A percentile compares a stretch with the other conserved stretches of the same genome.
These are phyloP conservation scores for Drosophila gaucha DNA, from an alignment of 2,888 invertebrate species.

Conservation along the genomic window DNA sequence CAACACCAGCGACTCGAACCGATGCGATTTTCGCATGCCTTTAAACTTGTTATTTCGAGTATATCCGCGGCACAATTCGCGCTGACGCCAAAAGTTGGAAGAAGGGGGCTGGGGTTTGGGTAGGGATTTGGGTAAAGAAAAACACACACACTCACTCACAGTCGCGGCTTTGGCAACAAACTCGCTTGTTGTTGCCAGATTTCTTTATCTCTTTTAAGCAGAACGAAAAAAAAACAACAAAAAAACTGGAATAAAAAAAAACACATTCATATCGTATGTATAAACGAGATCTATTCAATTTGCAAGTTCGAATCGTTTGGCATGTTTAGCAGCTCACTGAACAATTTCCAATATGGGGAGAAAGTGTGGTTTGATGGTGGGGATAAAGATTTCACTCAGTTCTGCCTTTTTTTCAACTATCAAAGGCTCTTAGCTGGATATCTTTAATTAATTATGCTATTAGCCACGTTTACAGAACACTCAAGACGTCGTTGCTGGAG, in stretches of 20 bases:
- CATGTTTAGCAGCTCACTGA: constrained; percentile 71
- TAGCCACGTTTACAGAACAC: constrained; percentile 45
- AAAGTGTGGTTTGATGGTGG: background rate
- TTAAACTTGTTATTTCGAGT: constrained; percentile 80
- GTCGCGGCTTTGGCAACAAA: constrained; percentile 70
- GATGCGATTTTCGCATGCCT: constrained; percentile 61
- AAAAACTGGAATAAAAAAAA: constrained; percentile 1
- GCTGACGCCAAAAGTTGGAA: constrained; percentile 37
- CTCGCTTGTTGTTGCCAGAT: constrained; percentile 73
- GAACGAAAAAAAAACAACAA: constrained; percentile 38
- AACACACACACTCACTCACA: constrained; percentile 19
- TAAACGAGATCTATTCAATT: constrained; percentile 70
- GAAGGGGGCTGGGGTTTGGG: background rate
- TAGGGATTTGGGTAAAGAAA: background rate
- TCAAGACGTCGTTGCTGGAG: constrained; percentile 23
- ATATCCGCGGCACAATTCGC: constrained; percentile 64
- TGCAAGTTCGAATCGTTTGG: constrained; percentile 63
- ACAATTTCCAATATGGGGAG: constrained; percentile 43
- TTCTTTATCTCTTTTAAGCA: constrained; percentile 74
- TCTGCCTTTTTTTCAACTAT: background rate
- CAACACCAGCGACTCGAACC: constrained; percentile 55
- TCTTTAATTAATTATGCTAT: constrained; percentile 57
- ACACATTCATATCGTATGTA: constrained; percentile 30
- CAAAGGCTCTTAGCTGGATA: constrained; percentile 22
- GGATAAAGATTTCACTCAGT: background rate